These are phyloP conservation scores for Diaprepes abbreviatus DNA, from an alignment of 2,888 invertebrate genomes.

Conservation along the genomic window DNA sequence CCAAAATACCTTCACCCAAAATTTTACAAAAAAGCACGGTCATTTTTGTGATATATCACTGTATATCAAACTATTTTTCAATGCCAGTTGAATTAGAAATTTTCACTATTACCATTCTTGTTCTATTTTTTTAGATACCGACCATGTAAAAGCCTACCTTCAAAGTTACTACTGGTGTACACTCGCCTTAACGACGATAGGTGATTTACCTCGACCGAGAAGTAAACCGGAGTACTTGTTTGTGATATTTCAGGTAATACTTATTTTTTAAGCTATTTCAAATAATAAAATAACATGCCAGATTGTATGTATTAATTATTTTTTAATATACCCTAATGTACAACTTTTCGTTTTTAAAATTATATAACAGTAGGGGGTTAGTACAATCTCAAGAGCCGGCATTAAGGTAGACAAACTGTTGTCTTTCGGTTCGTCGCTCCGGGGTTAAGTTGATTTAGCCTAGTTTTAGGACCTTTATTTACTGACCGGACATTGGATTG, in stretches of 20 bases:
- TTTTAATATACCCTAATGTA: too few species aligned
- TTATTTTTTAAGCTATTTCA: too few species aligned
- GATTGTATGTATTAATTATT: too few species aligned
- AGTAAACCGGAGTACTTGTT: constrained; percentile 96
- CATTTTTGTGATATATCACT: too few species aligned
- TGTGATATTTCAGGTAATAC: constrained; percentile 77
- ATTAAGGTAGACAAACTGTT: constrained; percentile 24
- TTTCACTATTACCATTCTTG: too few species aligned
- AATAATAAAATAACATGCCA: too few species aligned
- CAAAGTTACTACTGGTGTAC: constrained; percentile 99
- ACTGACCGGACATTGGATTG: constrained; percentile 7
- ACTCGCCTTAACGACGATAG: constrained; percentile 94
- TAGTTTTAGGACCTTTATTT: constrained; percentile 26
- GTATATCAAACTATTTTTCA: too few species aligned
- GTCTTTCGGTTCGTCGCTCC: not conserved
- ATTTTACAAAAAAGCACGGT: too few species aligned
- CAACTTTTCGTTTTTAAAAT: too few species aligned
- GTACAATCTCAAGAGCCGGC: constrained; percentile 12
- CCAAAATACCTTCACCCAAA: too few species aligned
- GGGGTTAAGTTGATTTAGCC: constrained; percentile 26
- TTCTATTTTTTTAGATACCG: constrained; percentile 80
- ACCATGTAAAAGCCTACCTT: constrained; percentile 94
- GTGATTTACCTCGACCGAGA: constrained; percentile 90
- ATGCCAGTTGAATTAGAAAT: too few species aligned
- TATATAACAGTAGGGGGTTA: constrained; percentile 1